Conservation (phyloP, 2,797 vertebrate genomes). For the Astyanax mexicanus region DNA sequence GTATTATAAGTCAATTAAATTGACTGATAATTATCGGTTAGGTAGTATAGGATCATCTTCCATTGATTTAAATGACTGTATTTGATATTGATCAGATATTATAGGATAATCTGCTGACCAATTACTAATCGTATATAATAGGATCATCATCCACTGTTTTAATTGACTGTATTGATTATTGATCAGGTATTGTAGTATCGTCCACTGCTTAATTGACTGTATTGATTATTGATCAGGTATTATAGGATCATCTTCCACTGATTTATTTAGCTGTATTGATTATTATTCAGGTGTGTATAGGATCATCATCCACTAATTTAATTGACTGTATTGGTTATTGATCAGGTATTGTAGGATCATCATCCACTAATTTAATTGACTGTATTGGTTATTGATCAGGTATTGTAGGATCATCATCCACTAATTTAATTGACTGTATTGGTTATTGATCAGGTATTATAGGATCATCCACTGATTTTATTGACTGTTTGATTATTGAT, state of each 20-base stretch:
- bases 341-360: too few relatives aligned
- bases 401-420: too few relatives aligned
- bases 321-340: not conserved
- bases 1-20: too few relatives aligned
- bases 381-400: not conserved
- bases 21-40: too few relatives aligned
- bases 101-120: too few relatives aligned
- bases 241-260: not conserved
- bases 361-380: not conserved
- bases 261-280: not conserved
- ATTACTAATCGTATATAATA: too few relatives aligned
- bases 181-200: not conserved
- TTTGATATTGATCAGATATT: too few relatives aligned
- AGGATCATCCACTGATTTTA: too few relatives aligned
- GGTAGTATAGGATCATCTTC: too few relatives aligned
- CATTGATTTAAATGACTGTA: too few relatives aligned
- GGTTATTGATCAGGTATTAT: too few relatives aligned
- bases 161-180: not conserved
- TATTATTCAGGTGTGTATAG: not conserved
- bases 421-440: not conserved
- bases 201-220: not conserved
- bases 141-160: conserved; percentile 85
- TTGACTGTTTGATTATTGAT: too few relatives aligned
- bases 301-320: not conserved
- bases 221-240: conserved; percentile 3